These are phyloP conservation scores for Ascaphus truei DNA, from an alignment of 2,113 vertebrate genomes.

Conservation along the genomic window DNA sequence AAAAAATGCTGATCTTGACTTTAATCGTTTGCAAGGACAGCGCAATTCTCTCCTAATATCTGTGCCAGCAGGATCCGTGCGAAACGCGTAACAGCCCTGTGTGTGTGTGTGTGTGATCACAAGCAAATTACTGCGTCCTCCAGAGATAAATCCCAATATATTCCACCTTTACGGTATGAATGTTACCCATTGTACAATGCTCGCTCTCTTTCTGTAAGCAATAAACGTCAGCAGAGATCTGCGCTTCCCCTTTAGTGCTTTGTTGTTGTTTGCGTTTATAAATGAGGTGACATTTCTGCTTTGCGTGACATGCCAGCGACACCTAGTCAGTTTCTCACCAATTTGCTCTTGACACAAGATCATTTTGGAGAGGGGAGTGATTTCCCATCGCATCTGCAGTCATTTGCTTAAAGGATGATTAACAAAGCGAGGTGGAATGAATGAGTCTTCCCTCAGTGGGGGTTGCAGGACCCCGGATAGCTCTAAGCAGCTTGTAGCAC, in stretches of 20 bases:
- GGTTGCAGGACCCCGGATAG: constrained; percentile 9
- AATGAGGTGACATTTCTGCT: no score
- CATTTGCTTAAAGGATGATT: constrained; percentile 43
- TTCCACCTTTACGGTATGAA: constrained; percentile 23
- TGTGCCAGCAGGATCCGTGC: constrained; percentile 48
- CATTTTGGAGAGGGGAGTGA: constrained; percentile 10
- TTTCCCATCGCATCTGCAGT: constrained; percentile 19
- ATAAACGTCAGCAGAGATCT: constrained; percentile 48
- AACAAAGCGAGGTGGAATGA: constrained; percentile 23
- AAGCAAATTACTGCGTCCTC: constrained; percentile 52
- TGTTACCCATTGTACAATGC: constrained; percentile 40
- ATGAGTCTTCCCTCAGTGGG: constrained; percentile 23
- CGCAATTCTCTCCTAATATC: constrained; percentile 53
- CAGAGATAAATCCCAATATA: constrained; percentile 37
- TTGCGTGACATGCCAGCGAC: no score
- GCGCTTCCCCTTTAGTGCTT: background rate
- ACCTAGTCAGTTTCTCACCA: no score
- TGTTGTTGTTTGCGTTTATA: no score
- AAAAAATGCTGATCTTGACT: constrained; percentile 52
- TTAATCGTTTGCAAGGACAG: constrained; percentile 56
- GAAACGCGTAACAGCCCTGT: constrained; percentile 49
- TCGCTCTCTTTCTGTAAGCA: constrained; percentile 44
- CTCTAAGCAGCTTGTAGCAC: background rate
- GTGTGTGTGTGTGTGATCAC: constrained; percentile 41
- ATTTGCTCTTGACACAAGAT: no score